These are phyloP conservation scores for Danionella cerebrum DNA, from an alignment of 2,113 vertebrate species.

Conservation along the genomic window DNA sequence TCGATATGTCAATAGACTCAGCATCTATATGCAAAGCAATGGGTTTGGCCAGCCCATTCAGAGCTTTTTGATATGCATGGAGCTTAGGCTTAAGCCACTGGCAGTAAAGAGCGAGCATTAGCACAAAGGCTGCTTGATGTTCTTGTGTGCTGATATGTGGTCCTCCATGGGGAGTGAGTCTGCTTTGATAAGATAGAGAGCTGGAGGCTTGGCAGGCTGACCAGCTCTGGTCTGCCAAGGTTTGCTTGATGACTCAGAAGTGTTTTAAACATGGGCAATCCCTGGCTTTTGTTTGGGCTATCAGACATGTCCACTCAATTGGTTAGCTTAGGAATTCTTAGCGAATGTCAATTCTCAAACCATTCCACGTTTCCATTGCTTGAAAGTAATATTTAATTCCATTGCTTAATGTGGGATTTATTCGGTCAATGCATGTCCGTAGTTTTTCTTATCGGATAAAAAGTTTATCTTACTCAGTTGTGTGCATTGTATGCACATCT, in stretches of 20 bases:
- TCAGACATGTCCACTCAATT: not conserved
- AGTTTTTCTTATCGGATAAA: no score
- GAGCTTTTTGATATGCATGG: conserved; percentile 23
- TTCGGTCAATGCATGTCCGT: no score
- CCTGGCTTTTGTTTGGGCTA: conserved; percentile 26
- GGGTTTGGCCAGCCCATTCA: conserved; percentile 12
- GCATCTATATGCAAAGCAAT: conserved; percentile 29
- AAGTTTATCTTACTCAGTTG: no score
- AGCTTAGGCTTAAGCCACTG: conserved; percentile 14
- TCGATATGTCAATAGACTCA: conserved; percentile 29
- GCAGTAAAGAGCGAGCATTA: conserved; percentile 11
- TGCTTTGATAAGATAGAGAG: conserved; percentile 34
- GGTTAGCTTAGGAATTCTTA: no score
- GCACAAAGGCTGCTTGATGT: conserved; percentile 16
- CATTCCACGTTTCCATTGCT: no score
- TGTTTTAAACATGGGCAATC: not conserved
- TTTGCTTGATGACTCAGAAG: conserved; percentile 2
- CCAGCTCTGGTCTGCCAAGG: not conserved
- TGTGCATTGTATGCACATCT: no score
- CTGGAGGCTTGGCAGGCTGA: conserved; percentile 9
- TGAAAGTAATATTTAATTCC: no score
- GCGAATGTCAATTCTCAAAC: no score
- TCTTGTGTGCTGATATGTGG: conserved; percentile 19
- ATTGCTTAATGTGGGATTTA: no score
- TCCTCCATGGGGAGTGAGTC: conserved; percentile 12